Base-by-base conservation (phyloP, 92 coral and sea anemone species). In the Nematostella vectensis region DNA sequence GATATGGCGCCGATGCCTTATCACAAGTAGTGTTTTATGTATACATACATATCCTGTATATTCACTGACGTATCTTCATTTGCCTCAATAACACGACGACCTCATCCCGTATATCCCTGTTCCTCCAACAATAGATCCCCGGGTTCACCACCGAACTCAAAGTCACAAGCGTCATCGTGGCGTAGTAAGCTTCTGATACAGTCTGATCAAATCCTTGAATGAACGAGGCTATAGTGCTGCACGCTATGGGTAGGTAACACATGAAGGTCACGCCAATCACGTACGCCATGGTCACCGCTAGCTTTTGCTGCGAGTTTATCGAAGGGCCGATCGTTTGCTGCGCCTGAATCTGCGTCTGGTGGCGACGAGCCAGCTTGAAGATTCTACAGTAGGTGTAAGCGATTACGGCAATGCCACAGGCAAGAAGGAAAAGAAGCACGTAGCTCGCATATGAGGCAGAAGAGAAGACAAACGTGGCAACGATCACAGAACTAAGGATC, bases 211-310 rank as follows among this genome's bases (percentile, higher is more conserved):
- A 16, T 0, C 60, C 60, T 6, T 30, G 21, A 13, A 63, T 25
- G 24, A 63, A 37, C 12, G 31, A 33, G 28, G 24, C 53, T 8
- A 51, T 8, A 13, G 33, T 22, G 15, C 21, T 27, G 15, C 16
- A 27, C 21, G 31, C 59, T 13, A 63, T 51, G 3, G 69, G 69
- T 1, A 43, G 43, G 31, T 63, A 63, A 22, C 69, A 50, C 2
- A 63, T 28, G 6, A 63, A 17, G 4, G 57, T 49, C 2, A 63
- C 59, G 6, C 69, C 69, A 1, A 63, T 51, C 4, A 40, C 69
- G 42, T 63, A 63, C 2, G 59, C 59, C 69, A 63, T 63, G 27
- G 57, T 63, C 8, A 50, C 31, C 4, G 69, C 69, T 24, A 49
- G 59, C 18, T 63, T 63, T 33, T 59, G 27, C 29, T 63, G 30